phyloP scores from a whole-genome alignment of 2,797 vertebrate species.

The Meda fulgida region DNA sequence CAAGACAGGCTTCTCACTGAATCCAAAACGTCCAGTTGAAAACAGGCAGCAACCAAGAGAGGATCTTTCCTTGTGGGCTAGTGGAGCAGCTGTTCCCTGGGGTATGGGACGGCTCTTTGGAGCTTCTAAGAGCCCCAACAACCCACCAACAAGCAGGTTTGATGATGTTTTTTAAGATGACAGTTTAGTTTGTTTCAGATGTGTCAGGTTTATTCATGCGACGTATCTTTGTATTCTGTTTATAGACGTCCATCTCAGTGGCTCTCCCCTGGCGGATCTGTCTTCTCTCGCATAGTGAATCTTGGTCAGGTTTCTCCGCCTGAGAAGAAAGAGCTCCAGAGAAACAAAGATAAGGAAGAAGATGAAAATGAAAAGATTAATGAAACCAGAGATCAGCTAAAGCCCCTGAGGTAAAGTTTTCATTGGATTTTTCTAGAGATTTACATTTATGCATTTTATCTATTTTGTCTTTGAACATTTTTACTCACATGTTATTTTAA shows the following conservation, averaged over 20 bases:
- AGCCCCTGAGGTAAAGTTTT: conserved; percentile 73
- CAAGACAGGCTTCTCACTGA: conserved; percentile 32
- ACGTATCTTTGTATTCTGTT: not conserved
- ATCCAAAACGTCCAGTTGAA: conserved; percentile 50
- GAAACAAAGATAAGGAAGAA: conserved; percentile 57
- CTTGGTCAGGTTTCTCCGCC: conserved; percentile 68
- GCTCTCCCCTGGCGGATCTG: conserved; percentile 82
- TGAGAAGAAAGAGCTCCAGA: conserved; percentile 61
- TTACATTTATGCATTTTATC: not conserved
- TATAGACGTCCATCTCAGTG: conserved; percentile 92
- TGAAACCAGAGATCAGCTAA: conserved; percentile 70
- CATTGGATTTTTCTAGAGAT: not conserved
- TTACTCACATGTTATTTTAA: not conserved
- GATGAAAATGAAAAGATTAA: conserved; percentile 56
- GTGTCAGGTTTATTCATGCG: not conserved
- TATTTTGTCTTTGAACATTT: not conserved
- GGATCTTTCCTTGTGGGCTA: conserved; percentile 64
- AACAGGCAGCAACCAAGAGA: conserved; percentile 56
- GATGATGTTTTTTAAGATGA: conserved; percentile 1
- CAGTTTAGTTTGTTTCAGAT: not conserved
- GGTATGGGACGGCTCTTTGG: conserved; percentile 76
- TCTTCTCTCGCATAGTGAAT: conserved; percentile 78
- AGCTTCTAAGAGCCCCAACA: conserved; percentile 68
- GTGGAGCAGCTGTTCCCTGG: conserved; percentile 66
- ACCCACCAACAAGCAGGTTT: conserved; percentile 72